Percentiles rank a stretch among this genome's conserved stretches.
Evolutionary conservation across 1,140 invertebrate genomes (phyloP).

Genomic region (Panagrolaimus sp.): DNA sequence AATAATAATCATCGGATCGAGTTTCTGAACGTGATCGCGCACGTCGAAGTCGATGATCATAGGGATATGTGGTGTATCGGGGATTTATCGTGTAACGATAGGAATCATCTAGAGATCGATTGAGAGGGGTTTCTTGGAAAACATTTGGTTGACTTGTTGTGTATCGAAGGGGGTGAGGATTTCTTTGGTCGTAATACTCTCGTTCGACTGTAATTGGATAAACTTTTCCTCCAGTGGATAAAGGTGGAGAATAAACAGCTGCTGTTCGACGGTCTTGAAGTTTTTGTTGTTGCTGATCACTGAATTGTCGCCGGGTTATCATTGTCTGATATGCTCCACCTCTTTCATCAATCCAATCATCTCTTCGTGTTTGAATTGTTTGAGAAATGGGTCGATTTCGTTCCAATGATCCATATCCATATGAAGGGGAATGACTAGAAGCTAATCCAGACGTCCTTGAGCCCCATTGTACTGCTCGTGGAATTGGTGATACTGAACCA

Average conservation of each 20-base stretch:
- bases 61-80: not conserved
- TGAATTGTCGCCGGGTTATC: too few relatives aligned
- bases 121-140: not conserved
- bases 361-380: not conserved
- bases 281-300: too few relatives aligned
- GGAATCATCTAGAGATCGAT: not conserved
- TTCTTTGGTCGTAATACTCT: not conserved
- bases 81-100: not conserved
- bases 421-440: too few relatives aligned
- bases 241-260: too few relatives aligned
- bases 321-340: too few relatives aligned
- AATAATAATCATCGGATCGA: not conserved
- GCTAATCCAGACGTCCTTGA: not conserved
- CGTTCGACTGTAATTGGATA: not conserved
- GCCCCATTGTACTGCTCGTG: not conserved
- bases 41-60: constrained; percentile 12
- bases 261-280: too few relatives aligned
- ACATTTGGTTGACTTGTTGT: not conserved
- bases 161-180: not conserved
- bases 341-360: not conserved
- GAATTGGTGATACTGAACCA: not conserved
- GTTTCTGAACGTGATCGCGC: not conserved
- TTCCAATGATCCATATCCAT: too few relatives aligned
- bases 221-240: too few relatives aligned
- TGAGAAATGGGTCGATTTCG: not conserved